Evolutionary conservation across 2,888 invertebrate species (phyloP).

Genomic region (Athalia circularis): DNA sequence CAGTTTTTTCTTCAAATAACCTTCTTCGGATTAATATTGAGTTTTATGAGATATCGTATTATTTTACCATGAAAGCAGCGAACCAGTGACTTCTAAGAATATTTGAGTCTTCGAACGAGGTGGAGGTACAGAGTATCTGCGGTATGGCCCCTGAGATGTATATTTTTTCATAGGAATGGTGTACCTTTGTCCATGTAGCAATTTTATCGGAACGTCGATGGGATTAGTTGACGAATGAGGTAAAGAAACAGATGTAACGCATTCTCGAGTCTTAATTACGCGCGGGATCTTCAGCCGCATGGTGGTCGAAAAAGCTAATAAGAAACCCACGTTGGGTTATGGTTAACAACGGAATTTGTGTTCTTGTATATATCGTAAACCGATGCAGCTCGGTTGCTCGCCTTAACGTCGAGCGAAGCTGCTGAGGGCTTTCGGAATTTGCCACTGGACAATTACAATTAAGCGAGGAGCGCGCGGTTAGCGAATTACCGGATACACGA

Average conservation of each 20-base stretch:
- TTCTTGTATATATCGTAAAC: conserved; percentile 61
- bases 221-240: conserved; percentile 64
- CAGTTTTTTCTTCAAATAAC: background rate
- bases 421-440: conserved; percentile 66
- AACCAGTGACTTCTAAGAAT: background rate
- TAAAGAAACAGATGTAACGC: conserved; percentile 67
- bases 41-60: background rate
- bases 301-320: conserved; percentile 36
- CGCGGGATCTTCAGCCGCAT: conserved; percentile 21
- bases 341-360: conserved; percentile 71
- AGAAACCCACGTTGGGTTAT: conserved; percentile 55
- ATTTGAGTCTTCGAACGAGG: background rate
- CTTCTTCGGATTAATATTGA: background rate
- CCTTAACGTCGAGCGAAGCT: conserved; percentile 48
- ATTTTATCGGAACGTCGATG: conserved; percentile 63
- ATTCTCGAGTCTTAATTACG: conserved; percentile 55
- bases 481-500: conserved; percentile 59
- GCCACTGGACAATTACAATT: conserved; percentile 73
- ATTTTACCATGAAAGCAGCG: background rate
- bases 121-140: background rate
- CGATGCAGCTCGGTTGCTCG: conserved; percentile 34
- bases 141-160: too few relatives aligned
- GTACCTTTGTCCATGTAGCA: conserved; percentile 18
- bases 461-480: conserved; percentile 67
- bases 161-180: too few relatives aligned